Evolutionary conservation across 2,113 vertebrate genomes (phyloP), one percentile per base, ranked within the genome.

Genomic region (Psilopsiagon aurifrons): DNA sequence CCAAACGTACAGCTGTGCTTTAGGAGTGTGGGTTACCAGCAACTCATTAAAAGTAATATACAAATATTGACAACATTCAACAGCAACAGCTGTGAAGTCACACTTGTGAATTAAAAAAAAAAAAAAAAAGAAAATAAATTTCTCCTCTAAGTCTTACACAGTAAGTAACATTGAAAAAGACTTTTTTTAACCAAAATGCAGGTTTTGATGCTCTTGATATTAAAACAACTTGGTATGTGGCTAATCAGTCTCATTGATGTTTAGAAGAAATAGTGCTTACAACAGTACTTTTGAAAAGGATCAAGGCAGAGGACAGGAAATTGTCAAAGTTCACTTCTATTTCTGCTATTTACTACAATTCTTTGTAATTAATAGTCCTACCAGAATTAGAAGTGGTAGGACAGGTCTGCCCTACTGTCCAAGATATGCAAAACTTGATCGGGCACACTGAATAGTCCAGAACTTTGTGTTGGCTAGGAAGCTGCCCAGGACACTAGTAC

Each of bases 41-140:
- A 92, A 70, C 71, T 93, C 76, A 68, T 93, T 94, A 69, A 67
- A 92, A 93, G 59, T 83, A 83, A 89, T 89, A 69, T 46, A 93
- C 80, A 95, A 93, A 94, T 96, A 95, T 87, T 95, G 93, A 94
- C 87, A 76, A 54, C 59, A 24, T 83, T 92, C 41, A 59, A 90
- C 82, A 63, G 49, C 63, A 96, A 73, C 82, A 92, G 74, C 87
- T 95, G 84, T 60, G 84, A 92, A 92, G 78, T 94, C 63, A 83
- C 31, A 73, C 75, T 90, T 90, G 54, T 69, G 80, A 76, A 76
- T 77, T 62, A 6, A 52, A 47, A 92, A 78, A 81, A 74, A 6
- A 52, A 47, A 92, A 78, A 81, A 74, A 78, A 78, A 90, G 47
- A 81, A 82, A 90, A 44, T 55, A 76, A 63, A 44, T 73, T 76